Conservation (phyloP, 2,113 vertebrate species). For the Nerophis ophidion region DNA sequence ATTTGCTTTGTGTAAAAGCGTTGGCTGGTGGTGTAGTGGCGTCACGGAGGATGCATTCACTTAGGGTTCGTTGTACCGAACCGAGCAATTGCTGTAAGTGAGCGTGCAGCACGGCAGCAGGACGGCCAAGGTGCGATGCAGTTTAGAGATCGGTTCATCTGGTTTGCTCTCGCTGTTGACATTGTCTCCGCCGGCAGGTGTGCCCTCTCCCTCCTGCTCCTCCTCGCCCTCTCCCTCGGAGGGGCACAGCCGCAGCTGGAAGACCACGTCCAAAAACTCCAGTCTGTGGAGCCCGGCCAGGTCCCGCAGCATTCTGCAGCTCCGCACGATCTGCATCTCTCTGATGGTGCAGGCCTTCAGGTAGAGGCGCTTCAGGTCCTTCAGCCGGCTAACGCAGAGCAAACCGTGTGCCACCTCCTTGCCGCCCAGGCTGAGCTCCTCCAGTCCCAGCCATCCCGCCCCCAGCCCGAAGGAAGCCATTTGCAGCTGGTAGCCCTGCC, state of each 20-base stretch:
- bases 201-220: constrained; percentile 34
- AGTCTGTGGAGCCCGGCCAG: constrained; percentile 58
- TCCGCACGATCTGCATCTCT: constrained; percentile 63
- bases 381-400: constrained; percentile 66
- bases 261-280: constrained; percentile 69
- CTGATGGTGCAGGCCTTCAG: constrained; percentile 66
- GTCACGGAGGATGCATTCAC: neutral
- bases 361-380: constrained; percentile 62
- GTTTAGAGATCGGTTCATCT: constrained; percentile 58
- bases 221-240: constrained; percentile 43
- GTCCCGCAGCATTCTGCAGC: constrained; percentile 63
- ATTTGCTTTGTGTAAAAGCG: neutral
- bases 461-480: constrained; percentile 73
- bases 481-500: constrained; percentile 64
- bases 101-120: constrained; percentile 63
- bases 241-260: constrained; percentile 56
- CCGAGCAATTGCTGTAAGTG: constrained; percentile 66
- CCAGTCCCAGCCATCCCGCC: constrained; percentile 68
- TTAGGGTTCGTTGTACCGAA: constrained; percentile 61
- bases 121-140: constrained; percentile 60
- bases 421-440: constrained; percentile 69
- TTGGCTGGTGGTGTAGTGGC: neutral
- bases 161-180: constrained; percentile 34
- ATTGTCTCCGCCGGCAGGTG: constrained; percentile 9
- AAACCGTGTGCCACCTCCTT: constrained; percentile 70